Conservation (phyloP, 2,113 vertebrate species). For the Peromyscus maniculatus region DNA sequence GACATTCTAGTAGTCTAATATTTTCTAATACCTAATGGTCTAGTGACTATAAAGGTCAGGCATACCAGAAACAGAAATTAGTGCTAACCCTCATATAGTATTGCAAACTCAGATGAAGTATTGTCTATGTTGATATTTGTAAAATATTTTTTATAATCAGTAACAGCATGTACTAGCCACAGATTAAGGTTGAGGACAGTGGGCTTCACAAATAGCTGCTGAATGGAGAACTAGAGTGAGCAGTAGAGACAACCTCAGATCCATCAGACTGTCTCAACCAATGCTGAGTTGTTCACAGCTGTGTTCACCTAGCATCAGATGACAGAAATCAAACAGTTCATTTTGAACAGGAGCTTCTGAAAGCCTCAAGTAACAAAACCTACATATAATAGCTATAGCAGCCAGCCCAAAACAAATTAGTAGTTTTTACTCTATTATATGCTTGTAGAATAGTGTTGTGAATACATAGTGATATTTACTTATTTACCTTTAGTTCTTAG, state of each 20-base stretch:
- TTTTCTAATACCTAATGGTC: background rate
- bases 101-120: constrained; percentile 4
- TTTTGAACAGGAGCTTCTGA: constrained; percentile 58
- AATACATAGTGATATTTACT: background rate
- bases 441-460: constrained; percentile 37
- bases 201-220: background rate
- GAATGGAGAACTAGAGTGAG: background rate
- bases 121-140: background rate
- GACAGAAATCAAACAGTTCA: constrained; percentile 41
- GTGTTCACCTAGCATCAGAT: constrained; percentile 5
- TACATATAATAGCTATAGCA: constrained; percentile 35
- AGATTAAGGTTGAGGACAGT: background rate
- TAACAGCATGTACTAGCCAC: background rate
- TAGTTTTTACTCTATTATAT: constrained; percentile 28
- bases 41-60: constrained; percentile 1
- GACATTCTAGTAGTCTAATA: background rate
- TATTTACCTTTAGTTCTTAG: constrained; percentile 44
- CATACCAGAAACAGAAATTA: constrained; percentile 1
- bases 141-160: background rate
- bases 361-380: constrained; percentile 62
- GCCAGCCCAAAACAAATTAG: constrained; percentile 43
- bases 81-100: background rate
- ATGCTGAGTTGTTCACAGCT: constrained; percentile 3
- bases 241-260: background rate
- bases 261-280: background rate